These are phyloP conservation scores for Trichomalopsis sarcophagae DNA, from an alignment of 1,140 invertebrate species.

Conservation along the genomic window DNA sequence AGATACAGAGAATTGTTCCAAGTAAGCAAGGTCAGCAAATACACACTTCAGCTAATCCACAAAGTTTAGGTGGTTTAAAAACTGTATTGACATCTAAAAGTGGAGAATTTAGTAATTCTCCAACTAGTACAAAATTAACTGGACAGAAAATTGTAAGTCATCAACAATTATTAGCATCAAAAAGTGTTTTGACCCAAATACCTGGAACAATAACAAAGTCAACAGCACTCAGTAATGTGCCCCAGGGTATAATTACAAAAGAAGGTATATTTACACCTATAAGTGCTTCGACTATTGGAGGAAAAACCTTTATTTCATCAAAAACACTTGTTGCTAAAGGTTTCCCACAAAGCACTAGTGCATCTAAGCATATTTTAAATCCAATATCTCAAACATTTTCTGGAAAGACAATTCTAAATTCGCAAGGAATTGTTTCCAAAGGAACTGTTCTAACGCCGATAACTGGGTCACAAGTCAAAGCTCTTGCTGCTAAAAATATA, in stretches of 20 bases:
- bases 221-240: constrained; percentile 58
- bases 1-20: constrained; percentile 74
- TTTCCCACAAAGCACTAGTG: constrained; percentile 61
- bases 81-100: constrained; percentile 71
- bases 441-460: constrained; percentile 74
- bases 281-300: constrained; percentile 58
- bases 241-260: constrained; percentile 64
- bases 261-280: constrained; percentile 64
- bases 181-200: constrained; percentile 62
- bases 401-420: constrained; percentile 59
- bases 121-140: constrained; percentile 73
- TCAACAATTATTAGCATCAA: constrained; percentile 60
- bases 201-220: constrained; percentile 58
- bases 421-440: constrained; percentile 64
- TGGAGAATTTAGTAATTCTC: constrained; percentile 54
- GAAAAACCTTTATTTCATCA: constrained; percentile 62
- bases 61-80: constrained; percentile 70
- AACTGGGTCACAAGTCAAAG: constrained; percentile 71
- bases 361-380: constrained; percentile 74
- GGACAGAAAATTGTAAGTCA: constrained; percentile 65
- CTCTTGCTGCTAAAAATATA: constrained; percentile 66
- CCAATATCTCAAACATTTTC: constrained; percentile 60
- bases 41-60: constrained; percentile 57
- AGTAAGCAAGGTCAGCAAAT: constrained; percentile 66
- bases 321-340: constrained; percentile 63